These are phyloP conservation scores for Sorex fumeus DNA, from an alignment of 2,113 vertebrate species.

Conservation along the genomic window DNA sequence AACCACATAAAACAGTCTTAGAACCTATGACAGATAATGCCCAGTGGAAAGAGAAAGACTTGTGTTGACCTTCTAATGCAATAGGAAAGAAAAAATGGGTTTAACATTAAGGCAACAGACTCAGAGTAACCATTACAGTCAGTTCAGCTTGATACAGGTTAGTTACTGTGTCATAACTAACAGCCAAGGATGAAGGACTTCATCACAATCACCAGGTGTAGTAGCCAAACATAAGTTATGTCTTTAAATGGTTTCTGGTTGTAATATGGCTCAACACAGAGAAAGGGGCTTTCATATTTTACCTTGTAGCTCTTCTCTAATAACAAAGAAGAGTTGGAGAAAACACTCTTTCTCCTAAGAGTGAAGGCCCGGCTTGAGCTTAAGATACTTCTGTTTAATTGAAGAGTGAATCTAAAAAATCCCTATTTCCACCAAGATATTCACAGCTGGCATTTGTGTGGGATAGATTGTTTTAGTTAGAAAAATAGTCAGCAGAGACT, in stretches of 20 bases:
- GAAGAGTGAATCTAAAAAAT: not conserved
- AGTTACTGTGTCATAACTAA: not conserved
- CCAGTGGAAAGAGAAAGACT: not conserved
- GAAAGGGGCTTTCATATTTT: not conserved
- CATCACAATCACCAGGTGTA: not conserved
- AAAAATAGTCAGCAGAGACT: slow-evolving; percentile 3
- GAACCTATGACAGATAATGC: not conserved
- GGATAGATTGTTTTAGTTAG: not conserved
- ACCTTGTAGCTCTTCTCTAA: not conserved
- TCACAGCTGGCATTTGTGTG: slow-evolving; percentile 3
- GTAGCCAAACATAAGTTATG: slow-evolving; percentile 37
- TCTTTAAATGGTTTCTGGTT: slow-evolving; percentile 48
- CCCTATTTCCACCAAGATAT: not conserved
- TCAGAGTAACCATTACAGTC: not conserved
- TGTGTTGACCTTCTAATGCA: slow-evolving; percentile 14
- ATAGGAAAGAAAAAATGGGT: slow-evolving; percentile 12
- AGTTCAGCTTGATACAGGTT: not conserved
- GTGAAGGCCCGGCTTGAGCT: not conserved
- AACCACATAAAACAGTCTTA: slow-evolving; percentile 6
- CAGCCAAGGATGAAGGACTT: slow-evolving; percentile 32
- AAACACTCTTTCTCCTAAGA: not conserved
- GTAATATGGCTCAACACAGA: slow-evolving; percentile 33
- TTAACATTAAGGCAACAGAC: not conserved
- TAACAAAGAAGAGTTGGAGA: not conserved
- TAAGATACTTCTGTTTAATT: slow-evolving; percentile 14